Evolutionary conservation across 2,797 vertebrate species (phyloP).

Genomic region (Hyperoplus lanceolatus): DNA sequence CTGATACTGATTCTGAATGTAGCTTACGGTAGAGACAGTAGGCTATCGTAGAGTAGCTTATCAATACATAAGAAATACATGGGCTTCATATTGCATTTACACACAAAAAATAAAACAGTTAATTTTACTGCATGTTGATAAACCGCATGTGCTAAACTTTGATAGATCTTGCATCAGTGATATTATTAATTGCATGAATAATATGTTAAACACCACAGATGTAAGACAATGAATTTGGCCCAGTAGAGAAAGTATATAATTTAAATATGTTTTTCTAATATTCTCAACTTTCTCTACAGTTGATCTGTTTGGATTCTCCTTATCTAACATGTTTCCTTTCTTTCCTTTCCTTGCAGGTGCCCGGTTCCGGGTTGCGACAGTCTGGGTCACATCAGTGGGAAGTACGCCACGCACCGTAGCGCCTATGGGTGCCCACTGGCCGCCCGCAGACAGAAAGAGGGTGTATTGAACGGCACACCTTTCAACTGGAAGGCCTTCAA

Average conservation of each 20-base stretch:
- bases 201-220: constrained; percentile 24
- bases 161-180: constrained; percentile 32
- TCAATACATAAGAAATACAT: constrained; percentile 68
- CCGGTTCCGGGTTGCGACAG: constrained; percentile 97
- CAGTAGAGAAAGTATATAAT: constrained; percentile 48
- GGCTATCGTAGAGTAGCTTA: constrained; percentile 65
- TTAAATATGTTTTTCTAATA: constrained; percentile 20
- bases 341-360: constrained; percentile 85
- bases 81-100: constrained; percentile 67
- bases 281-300: constrained; percentile 52
- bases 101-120: constrained; percentile 53
- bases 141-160: constrained; percentile 30
- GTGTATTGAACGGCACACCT: constrained; percentile 92
- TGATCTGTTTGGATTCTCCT: constrained; percentile 8
- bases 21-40: constrained; percentile 69
- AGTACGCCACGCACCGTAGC: constrained; percentile 97
- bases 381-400: constrained; percentile 97
- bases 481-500: constrained; percentile 98
- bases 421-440: constrained; percentile 96
- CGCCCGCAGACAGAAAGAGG: constrained; percentile 96
- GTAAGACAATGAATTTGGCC: constrained; percentile 34
- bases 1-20: constrained; percentile 76
- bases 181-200: constrained; percentile 33
- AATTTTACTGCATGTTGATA: constrained; percentile 52
- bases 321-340: constrained; percentile 37